Evolutionary conservation across 1,140 invertebrate species (phyloP), one percentile per base, ranked within the genome.

Genomic region (Babylonia areolata): DNA sequence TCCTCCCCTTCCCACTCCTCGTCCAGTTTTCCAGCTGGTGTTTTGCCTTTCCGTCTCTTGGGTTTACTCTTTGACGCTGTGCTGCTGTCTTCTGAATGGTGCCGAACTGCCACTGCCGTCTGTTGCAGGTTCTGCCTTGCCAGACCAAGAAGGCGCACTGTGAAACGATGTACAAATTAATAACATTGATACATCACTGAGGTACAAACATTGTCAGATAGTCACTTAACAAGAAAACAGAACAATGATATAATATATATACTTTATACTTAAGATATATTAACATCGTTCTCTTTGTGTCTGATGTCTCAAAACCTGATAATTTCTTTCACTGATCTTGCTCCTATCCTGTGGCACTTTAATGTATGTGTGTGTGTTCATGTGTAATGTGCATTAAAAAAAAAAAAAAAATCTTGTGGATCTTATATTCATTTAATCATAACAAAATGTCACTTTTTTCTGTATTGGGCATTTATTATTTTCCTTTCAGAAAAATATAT

Each of bases 21-120:
- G 91, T 97, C 96, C 31, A 97, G 91, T 93, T 96, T 96, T 23
- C 96, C 96, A 17, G 93, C 85, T 54, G 94, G 94, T 37, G 94
- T 94, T 75, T 92, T 93, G 35, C 90, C 90, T 35, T 89, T 90
- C 78, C 88, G 91, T 15, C 85, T 46, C 40, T 87, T 86, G 23
- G 86, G 31, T 86, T 90, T 90, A 20, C 23, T 78, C 11, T 3
- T 64, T 69, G 71, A 11, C 1, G 46, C 73, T 20, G 79, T 17
- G 6, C 69, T 81, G 39, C 82, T 78, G 81, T 90, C 89, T 58
- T 89, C 88, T 28, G 91, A 91, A 78, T 90, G 85, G 40, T 46
- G 80, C n/a, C 87, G 80, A 11, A 79, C 17, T 46, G n/a, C 37
- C 11, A 37, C 28, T n/a, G 40, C 42, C 9, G 33, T 54, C 54